Evolutionary conservation across 2,113 vertebrate species (phyloP), one percentile per base, ranked within the genome.

Genomic region (Stomatorhinus ivindoensis): DNA sequence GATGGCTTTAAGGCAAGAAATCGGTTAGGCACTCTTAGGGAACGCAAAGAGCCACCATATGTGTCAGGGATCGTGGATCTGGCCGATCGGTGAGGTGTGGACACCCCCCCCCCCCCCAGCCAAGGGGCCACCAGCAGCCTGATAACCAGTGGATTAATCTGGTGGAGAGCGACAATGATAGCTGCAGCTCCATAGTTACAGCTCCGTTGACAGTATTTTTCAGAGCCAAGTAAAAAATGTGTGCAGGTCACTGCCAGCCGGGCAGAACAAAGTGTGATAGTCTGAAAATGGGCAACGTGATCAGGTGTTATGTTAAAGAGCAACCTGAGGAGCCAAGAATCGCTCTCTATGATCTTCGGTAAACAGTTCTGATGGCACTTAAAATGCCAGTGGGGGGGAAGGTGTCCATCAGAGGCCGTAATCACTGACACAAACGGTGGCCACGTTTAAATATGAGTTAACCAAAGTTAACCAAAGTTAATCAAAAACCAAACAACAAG

Each of bases 1-100:
- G 87, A 90, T 90, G 90, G 90, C 80, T 90, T 90, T 90, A 88
- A 90, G 48, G 39, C 47, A 76, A 47, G 55, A 65, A 88, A 51
- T 46, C 87, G 21, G 58, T 86, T 61, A 88, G 80, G 27, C 44
- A 73, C 86, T 87, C 4, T 27, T 17, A 31, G 51, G 73, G 11
- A 58, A 87, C 61, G 69, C 65, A 42, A 88, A 55, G 42, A 50
- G n/a, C 17, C 19, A 86, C 87, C 90, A 90, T 88, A 48, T 88
- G 21, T 90, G 90, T 90, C 87, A 90, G 87, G 17, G 73, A 80
- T 24, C 19, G 48, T 46, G 13, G 4, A 82, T 4, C 39, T 4
- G n/a, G 10, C 10, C 24, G 61, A 6, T 11, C 9, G 61, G 10
- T 55, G 19, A 55, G 10, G 87, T 24, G 39, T 51, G n/a, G 61